phyloP scores from a whole-genome alignment of 2,797 vertebrate species.

The Luscinia luscinia region DNA sequence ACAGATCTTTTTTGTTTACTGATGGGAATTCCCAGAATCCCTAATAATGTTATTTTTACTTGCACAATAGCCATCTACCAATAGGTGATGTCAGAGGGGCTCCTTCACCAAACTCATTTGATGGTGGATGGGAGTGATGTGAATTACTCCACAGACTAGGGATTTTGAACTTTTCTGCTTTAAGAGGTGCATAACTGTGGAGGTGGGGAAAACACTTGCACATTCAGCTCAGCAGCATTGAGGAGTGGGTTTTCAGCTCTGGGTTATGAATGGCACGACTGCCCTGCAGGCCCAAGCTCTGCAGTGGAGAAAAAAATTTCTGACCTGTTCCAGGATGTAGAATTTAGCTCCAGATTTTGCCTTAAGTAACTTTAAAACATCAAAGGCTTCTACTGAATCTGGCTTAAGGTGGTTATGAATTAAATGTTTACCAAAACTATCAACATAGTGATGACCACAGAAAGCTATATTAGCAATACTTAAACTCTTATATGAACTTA shows the following conservation, averaged over 20 bases:
- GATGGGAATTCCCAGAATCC: neutral
- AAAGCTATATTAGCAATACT: neutral
- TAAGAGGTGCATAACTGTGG: neutral
- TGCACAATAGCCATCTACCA: neutral
- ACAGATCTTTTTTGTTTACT: neutral
- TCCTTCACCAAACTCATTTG: neutral
- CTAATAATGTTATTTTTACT: neutral
- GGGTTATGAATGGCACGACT: neutral
- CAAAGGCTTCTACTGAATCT: neutral
- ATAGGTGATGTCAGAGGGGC: rapidly evolving
- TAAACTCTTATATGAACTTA: neutral
- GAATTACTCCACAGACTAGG: rapidly evolving
- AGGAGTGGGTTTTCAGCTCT: neutral
- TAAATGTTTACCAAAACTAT: neutral
- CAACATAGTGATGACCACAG: rapidly evolving
- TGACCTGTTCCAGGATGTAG: neutral
- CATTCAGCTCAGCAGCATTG: neutral
- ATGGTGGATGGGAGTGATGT: neutral
- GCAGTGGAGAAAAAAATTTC: neutral
- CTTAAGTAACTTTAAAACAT: neutral
- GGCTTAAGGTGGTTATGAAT: neutral
- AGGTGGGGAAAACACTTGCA: neutral
- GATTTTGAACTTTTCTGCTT: neutral
- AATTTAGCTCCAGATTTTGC: neutral
- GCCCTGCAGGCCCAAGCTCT: neutral